Evolutionary conservation across 2,888 invertebrate species (phyloP), one percentile per base, ranked within the genome.

Genomic region (Dryocosmus kuriphilus): DNA sequence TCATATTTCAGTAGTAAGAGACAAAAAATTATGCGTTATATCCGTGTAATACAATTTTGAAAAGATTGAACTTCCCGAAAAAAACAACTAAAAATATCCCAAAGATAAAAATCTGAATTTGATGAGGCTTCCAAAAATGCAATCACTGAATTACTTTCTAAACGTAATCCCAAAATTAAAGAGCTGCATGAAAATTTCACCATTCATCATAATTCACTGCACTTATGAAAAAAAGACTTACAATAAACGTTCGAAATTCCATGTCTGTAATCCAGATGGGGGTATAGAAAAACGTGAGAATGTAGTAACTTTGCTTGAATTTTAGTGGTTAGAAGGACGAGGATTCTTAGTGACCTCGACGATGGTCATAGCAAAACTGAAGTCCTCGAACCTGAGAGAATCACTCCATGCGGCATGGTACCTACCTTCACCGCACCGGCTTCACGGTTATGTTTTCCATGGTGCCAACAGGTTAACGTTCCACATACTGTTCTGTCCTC

Each of bases 321-420:
- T 57, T 77, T 75, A 81, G 77, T 78, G 55, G 62, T 63, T 27
- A n/a, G 46, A 51, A n/a, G n/a, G n/a, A 71, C 27, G 51, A 71
- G 46, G n/a, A n/a, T 77, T 79, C 81, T 82, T 87, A 75, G 85
- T 84, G 82, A 87, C 85, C 87, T 82, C 85, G 83, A 80, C 88
- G 87, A 82, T 87, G 88, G 88, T 89, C 87, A 88, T 88, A 88
- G 88, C 85, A 89, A 89, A 89, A 90, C 90, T 90, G 88, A 89
- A 86, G 86, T 86, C 86, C 86, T 86, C 85, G 84, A 87, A 87
- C 84, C 80, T 84, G 79, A 82, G 82, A 67, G 41, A 51, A 41
- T 38, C 41, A 67, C n/a, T 67, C n/a, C 46, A 67, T 46, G 67
- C 46, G 41, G 41, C 41, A 41, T 4, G 51, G 71, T 30, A 71